Conservation (phyloP, 2,888 invertebrate species). For the Thysanoteuthis rhombus region DNA sequence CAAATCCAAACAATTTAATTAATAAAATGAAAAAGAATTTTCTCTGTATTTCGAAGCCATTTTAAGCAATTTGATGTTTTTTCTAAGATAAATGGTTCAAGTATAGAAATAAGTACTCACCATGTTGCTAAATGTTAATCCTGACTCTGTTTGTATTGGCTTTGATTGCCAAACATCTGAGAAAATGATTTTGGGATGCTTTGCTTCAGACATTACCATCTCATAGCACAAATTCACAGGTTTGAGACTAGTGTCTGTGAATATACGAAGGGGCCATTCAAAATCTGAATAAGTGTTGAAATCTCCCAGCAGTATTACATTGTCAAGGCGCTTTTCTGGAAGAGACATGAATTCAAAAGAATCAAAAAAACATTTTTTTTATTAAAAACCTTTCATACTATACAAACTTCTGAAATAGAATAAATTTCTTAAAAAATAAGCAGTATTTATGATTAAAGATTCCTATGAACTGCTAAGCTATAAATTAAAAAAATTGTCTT, state of each 20-base stretch:
- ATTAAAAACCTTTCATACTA: neutral
- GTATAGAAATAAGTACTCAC: slow-evolving; percentile 40
- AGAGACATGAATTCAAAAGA: neutral
- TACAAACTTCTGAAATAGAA: too few species aligned
- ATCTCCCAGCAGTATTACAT: slow-evolving; percentile 58
- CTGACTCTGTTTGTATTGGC: slow-evolving; percentile 35
- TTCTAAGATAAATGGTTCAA: too few species aligned
- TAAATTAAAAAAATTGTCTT: neutral
- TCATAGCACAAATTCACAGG: slow-evolving; percentile 34
- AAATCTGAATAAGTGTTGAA: slow-evolving; percentile 59
- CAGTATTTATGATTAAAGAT: neutral
- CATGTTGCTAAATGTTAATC: slow-evolving; percentile 63
- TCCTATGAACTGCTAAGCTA: too few species aligned
- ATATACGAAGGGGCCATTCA: slow-evolving; percentile 49
- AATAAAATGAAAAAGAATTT: too few species aligned
- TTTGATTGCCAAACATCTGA: slow-evolving; percentile 36
- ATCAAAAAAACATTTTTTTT: neutral
- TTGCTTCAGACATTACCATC: neutral
- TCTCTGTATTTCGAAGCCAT: too few species aligned
- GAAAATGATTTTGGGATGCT: slow-evolving; percentile 23
- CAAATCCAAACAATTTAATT: too few species aligned
- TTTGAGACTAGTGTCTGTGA: slow-evolving; percentile 36
- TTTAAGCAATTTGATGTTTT: too few species aligned
- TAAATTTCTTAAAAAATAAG: too few species aligned
- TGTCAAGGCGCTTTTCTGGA: slow-evolving; percentile 45